These are phyloP conservation scores for Ypsolopha scabrella DNA, from an alignment of 2,888 invertebrate genomes.

Conservation along the genomic window DNA sequence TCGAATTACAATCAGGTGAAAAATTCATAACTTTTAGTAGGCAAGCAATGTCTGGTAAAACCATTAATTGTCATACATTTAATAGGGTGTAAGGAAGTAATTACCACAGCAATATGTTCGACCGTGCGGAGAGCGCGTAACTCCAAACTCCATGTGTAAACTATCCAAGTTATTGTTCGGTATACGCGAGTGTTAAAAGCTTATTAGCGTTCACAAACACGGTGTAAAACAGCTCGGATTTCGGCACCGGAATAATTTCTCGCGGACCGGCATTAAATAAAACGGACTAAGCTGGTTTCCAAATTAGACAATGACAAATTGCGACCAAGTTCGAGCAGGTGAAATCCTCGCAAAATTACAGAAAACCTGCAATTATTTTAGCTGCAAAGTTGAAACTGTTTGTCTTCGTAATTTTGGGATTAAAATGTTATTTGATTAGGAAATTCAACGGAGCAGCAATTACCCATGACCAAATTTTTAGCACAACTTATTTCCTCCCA, in stretches of 20 bases:
- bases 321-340: constrained; percentile 2
- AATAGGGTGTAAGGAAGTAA: too few relatives aligned
- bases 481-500: too few relatives aligned
- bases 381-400: not conserved
- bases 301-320: constrained; percentile 13
- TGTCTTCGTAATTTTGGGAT: not conserved
- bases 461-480: too few relatives aligned
- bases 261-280: constrained; percentile 3
- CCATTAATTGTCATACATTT: too few relatives aligned
- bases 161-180: constrained; percentile 5
- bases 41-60: too few relatives aligned
- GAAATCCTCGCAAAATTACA: not conserved
- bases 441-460: too few relatives aligned
- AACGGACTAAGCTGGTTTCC: constrained; percentile 3
- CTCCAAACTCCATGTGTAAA: not conserved
- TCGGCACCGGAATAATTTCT: constrained; percentile 21
- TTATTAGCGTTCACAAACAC: constrained; percentile 60
- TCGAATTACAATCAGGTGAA: constrained; percentile 31
- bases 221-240: constrained; percentile 52
- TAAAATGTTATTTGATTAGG: too few relatives aligned
- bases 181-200: constrained; percentile 63
- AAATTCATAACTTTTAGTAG: not conserved
- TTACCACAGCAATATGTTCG: too few relatives aligned
- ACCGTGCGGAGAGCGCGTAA: not conserved
- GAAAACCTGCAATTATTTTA: not conserved